phyloP scores from a whole-genome alignment of 2,797 vertebrate species.

The Tangara arthus region DNA sequence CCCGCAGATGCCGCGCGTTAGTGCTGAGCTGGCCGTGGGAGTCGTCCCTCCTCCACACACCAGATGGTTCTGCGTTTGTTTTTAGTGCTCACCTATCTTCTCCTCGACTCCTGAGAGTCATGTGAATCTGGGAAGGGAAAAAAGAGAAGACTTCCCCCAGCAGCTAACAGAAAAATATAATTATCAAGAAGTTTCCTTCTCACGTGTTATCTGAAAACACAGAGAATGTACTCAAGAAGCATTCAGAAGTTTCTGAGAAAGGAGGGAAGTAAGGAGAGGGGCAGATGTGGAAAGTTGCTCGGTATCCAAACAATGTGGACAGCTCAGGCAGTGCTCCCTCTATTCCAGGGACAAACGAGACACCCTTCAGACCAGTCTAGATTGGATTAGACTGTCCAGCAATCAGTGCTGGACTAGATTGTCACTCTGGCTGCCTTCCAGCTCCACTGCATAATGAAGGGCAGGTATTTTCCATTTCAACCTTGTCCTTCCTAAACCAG shows the following conservation, averaged over 20 bases:
- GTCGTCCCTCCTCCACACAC: slow-evolving; percentile 61
- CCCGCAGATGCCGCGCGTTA: slow-evolving; percentile 33
- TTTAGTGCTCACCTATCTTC: slow-evolving; percentile 46
- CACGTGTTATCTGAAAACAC: background rate
- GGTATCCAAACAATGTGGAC: background rate
- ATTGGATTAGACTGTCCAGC: background rate
- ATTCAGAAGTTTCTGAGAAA: background rate
- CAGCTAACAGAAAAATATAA: background rate
- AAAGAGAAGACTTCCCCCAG: background rate
- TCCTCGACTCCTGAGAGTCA: slow-evolving; percentile 46
- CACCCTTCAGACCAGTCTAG: background rate
- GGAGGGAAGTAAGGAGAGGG: background rate
- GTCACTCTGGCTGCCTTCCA: background rate
- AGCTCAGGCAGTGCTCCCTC: background rate
- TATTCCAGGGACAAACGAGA: background rate
- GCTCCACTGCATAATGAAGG: background rate
- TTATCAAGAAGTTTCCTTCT: background rate
- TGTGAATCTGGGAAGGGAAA: slow-evolving; percentile 8
- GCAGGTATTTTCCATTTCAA: slow-evolving; percentile 8
- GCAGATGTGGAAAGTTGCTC: background rate
- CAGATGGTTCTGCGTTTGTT: slow-evolving; percentile 55
- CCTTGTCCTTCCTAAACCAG: background rate
- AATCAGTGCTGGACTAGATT: background rate
- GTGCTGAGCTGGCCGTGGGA: slow-evolving; percentile 61
- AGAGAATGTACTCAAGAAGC: background rate